Percentiles rank a stretch among this genome's conserved stretches.
Evolutionary conservation across 2,888 invertebrate genomes (phyloP).

Genomic region (Platypus cylindrus): DNA sequence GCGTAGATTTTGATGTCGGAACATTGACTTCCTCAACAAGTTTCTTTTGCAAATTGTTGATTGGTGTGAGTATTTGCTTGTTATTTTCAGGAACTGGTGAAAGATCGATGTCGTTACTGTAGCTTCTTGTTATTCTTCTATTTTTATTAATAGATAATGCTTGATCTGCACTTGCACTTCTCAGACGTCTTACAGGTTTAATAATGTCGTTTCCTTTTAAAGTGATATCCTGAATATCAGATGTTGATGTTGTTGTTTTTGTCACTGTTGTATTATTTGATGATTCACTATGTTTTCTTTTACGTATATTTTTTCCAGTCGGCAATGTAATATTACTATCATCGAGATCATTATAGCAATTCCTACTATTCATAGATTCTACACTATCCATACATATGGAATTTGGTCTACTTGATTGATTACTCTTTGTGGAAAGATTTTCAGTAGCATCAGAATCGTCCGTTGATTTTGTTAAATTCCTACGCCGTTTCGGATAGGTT

Average conservation of each 20-base stretch:
- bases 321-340: no score
- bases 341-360: not conserved
- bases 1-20: no score
- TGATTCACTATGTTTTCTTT: conserved; percentile 5
- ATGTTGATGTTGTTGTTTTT: not conserved
- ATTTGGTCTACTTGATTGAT: no score
- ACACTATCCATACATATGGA: no score
- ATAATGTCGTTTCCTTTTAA: not conserved
- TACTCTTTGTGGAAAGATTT: no score
- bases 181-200: conserved; percentile 9
- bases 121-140: not conserved
- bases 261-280: conserved; percentile 5
- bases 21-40: no score
- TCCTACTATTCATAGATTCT: no score
- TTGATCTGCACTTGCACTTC: conserved; percentile 18
- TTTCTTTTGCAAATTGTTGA: no score
- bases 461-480: no score
- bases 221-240: not conserved
- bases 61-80: conserved; percentile 12
- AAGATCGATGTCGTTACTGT: not conserved
- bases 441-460: no score
- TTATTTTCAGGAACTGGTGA: not conserved
- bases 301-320: conserved; percentile 6
- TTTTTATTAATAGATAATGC: conserved; percentile 1
- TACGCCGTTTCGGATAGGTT: no score